phyloP scores from a whole-genome alignment of 2,888 invertebrate genomes.

The Steinernema hermaphroditum region DNA sequence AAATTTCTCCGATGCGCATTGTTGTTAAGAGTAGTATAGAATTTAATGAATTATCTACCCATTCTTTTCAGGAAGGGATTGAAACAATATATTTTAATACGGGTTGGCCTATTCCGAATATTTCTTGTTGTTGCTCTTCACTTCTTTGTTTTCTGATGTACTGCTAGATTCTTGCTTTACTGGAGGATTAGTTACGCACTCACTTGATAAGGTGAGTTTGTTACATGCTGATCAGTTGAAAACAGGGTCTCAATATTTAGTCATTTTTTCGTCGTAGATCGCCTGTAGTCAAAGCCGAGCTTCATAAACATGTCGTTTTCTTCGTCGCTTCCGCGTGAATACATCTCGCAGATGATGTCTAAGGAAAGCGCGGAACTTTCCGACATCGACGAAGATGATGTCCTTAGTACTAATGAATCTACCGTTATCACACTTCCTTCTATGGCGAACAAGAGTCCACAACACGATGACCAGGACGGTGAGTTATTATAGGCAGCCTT shows the following conservation, averaged over 20 bases:
- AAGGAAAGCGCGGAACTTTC: background rate
- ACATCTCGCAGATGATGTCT: background rate
- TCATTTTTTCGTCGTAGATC: too few relatives aligned
- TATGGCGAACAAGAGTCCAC: background rate
- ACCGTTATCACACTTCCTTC: background rate
- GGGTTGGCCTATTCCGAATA: slow-evolving; percentile 5
- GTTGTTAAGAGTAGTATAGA: too few relatives aligned
- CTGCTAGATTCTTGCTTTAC: background rate
- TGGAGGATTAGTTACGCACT: too few relatives aligned
- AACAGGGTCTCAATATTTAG: too few relatives aligned
- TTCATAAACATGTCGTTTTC: slow-evolving; percentile 17
- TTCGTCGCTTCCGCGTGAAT: slow-evolving; percentile 5
- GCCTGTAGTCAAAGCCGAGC: too few relatives aligned
- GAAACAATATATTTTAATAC: slow-evolving; percentile 4
- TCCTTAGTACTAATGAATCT: background rate
- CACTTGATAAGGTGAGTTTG: too few relatives aligned
- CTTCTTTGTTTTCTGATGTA: background rate
- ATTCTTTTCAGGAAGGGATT: slow-evolving; percentile 9
- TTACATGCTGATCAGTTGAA: too few relatives aligned
- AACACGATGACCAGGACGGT: slow-evolving; percentile 7
- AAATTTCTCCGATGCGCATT: too few relatives aligned
- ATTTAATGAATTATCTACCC: background rate
- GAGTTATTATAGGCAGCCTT: background rate
- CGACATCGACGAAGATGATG: slow-evolving; percentile 7
- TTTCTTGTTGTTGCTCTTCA: background rate